These are phyloP conservation scores for Ormia ochracea DNA, from an alignment of 2,888 invertebrate species.

Conservation along the genomic window DNA sequence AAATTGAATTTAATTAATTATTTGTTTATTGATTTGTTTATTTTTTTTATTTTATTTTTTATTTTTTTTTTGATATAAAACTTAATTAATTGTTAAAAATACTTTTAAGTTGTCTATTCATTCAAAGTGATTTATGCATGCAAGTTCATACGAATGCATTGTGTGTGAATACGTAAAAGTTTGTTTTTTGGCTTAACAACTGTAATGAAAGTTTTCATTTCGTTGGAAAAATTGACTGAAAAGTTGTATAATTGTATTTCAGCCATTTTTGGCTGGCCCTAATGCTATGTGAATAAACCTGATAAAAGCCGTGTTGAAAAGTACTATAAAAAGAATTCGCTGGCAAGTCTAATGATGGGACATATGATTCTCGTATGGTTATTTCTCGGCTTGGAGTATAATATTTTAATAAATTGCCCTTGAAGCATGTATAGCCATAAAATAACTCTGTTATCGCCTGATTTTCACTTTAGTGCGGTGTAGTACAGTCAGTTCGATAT, in stretches of 20 bases:
- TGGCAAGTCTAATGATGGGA: no score
- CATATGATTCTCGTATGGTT: no score
- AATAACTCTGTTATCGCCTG: no score
- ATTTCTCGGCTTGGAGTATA: no score
- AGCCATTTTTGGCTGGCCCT: background rate
- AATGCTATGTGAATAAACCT: no score
- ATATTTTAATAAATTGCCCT: no score
- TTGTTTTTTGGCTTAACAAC: background rate
- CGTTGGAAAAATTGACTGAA: background rate
- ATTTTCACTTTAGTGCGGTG: background rate
- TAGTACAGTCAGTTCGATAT: background rate
- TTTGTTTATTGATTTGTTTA: no score
- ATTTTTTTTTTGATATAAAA: conserved; percentile 15
- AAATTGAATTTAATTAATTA: background rate
- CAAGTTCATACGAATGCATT: background rate
- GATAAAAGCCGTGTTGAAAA: no score
- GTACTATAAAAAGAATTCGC: no score
- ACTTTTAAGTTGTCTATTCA: background rate
- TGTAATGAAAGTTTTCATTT: background rate
- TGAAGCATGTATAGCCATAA: no score
- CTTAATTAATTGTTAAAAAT: conserved; percentile 40
- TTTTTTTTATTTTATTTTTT: no score
- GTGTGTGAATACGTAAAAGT: background rate
- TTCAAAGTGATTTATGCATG: background rate
- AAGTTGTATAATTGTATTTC: conserved; percentile 23